These are phyloP conservation scores for Crax fasciolata DNA, from an alignment of 2,797 vertebrate genomes.

Conservation along the genomic window DNA sequence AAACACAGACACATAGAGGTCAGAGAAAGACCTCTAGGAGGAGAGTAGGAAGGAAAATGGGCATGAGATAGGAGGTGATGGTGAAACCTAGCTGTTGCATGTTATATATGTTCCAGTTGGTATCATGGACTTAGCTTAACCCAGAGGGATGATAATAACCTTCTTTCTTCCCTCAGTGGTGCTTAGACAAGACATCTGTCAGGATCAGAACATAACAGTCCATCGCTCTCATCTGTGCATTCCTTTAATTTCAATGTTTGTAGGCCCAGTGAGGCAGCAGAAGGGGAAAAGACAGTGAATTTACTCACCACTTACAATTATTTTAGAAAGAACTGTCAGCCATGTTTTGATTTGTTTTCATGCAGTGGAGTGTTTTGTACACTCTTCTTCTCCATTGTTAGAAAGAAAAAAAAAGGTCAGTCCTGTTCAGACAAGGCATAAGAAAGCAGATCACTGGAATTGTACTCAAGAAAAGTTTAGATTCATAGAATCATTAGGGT, in stretches of 20 bases:
- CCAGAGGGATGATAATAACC: not conserved
- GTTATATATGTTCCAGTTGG: not conserved
- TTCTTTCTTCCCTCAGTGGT: not conserved
- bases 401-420: not conserved
- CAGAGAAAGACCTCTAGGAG: constrained; percentile 32
- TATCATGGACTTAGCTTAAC: not conserved
- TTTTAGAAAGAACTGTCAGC: not conserved
- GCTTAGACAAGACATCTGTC: not conserved
- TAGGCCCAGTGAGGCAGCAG: not conserved
- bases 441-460: not conserved
- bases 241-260: not conserved
- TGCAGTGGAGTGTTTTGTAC: not conserved
- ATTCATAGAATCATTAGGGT: too few relatives aligned
- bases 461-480: not conserved
- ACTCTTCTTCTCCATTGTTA: not conserved
- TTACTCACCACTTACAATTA: rapidly evolving
- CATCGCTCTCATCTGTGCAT: not conserved
- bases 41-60: constrained; percentile 3
- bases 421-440: not conserved
- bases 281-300: not conserved
- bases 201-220: not conserved
- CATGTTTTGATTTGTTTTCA: not conserved
- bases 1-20: constrained; percentile 27
- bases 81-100: not conserved
- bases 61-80: constrained; percentile 47